Evolutionary conservation across 64 coral and sea anemone species (phyloP), one percentile per base, ranked within the genome.

Genomic region (Catalaphyllia jardinei): DNA sequence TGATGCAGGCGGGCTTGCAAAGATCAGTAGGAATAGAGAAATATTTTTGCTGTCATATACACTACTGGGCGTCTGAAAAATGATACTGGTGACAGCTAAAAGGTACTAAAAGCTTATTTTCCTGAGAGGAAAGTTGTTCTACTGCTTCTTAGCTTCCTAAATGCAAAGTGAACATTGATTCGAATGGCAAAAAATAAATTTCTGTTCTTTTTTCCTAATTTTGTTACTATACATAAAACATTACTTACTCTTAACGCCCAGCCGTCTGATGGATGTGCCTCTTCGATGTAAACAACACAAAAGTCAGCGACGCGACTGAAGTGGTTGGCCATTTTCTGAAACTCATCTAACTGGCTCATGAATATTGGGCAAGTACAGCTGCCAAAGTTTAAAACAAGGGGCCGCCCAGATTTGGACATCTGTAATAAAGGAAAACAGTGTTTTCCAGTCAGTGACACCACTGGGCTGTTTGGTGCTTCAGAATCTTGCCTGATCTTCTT

Each of bases 351-450:
- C 52, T 93, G 87, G 29, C 72, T 67, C 60, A 86, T 90, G n/a
- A 96, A 96, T 65, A 93, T 71, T 10, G 94, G 94, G 55, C 94
- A 96, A 42, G 94, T 82, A 22, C 63, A 86, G 73, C 91, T 96
- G 24, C 94, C 94, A 90, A 96, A 96, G 83, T 96, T 96, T 28
- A 96, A 31, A 62, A 96, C 91, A 38, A 96, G 85, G 19, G 94
- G 87, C 2, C 91, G 87, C 8, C 80, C 77, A 38, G 76, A 52
- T 88, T 60, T 85, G 25, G 75, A 39, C 30, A 92, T 60, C 17
- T 93, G 74, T 24, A 93, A 52, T 14, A 96, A 61, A 15, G 69
- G 72, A 33, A 84, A 86, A 62, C 38, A 38, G 33, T 60, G 19
- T 55, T 83, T 86, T 78, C 42, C 90, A 72, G 73, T 73, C 35